These are phyloP conservation scores for Alca torda DNA, from an alignment of 2,797 vertebrate genomes.

Conservation along the genomic window DNA sequence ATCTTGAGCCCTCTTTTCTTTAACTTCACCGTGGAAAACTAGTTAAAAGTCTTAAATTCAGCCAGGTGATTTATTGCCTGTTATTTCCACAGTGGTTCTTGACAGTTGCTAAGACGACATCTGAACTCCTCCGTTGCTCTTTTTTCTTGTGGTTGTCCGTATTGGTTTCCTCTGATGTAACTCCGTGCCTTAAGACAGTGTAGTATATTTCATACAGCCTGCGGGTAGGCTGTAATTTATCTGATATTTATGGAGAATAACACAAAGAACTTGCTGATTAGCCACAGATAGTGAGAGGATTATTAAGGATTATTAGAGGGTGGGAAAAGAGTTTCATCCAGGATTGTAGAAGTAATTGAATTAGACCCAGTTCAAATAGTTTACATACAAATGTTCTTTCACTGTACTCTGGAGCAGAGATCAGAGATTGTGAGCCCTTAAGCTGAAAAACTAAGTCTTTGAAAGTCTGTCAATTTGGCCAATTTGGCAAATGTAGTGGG, in stretches of 20 bases:
- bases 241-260: not conserved
- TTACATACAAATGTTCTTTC: conserved; percentile 9
- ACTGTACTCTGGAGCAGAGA: not conserved
- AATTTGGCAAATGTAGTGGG: conserved; percentile 52
- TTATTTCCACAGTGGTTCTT: not conserved
- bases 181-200: not conserved
- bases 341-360: conserved; percentile 48
- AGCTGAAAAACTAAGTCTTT: conserved; percentile 43
- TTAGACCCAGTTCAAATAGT: conserved; percentile 30
- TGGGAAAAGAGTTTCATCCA: conserved; percentile 57
- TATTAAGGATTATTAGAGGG: conserved; percentile 51
- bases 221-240: not conserved
- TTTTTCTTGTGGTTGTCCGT: not conserved
- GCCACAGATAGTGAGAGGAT: conserved; percentile 20
- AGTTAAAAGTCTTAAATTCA: not conserved
- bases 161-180: not conserved
- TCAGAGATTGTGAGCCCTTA: conserved; percentile 41
- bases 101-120: not conserved
- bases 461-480: conserved; percentile 23
- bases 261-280: not conserved
- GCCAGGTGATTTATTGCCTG: not conserved
- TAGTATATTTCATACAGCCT: not conserved
- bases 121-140: not conserved
- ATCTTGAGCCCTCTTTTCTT: not conserved
- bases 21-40: not conserved